Percentiles rank a stretch among this genome's conserved stretches.
These are phyloP conservation scores for Dysdera silvatica DNA, from an alignment of 1,140 invertebrate species.

Conservation along the genomic window DNA sequence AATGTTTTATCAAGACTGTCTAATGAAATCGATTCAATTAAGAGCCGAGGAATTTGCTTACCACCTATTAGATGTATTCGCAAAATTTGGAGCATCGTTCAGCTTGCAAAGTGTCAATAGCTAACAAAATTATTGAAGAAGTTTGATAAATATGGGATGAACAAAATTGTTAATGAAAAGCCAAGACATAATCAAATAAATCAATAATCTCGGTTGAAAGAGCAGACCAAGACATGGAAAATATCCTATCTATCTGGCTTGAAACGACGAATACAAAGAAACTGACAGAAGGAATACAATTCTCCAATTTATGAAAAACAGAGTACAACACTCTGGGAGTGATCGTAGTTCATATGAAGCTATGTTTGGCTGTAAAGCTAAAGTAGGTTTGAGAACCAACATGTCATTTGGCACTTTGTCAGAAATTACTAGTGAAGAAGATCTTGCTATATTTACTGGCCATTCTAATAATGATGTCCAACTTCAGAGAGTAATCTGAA, in stretches of 20 bases:
- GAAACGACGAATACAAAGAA: not conserved
- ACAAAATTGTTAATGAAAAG: conserved; percentile 43
- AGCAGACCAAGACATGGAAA: conserved; percentile 41
- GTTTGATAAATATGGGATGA: not conserved
- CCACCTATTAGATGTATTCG: not conserved
- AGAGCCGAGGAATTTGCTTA: not conserved
- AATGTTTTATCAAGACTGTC: not conserved
- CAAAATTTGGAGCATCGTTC: not conserved
- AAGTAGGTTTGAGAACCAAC: conserved; percentile 1
- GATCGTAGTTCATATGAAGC: conserved; percentile 28
- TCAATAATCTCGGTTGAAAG: conserved; percentile 40
- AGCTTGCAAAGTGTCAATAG: not conserved
- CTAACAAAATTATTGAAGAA: not conserved
- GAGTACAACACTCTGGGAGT: conserved; percentile 18
- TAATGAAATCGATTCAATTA: not conserved
- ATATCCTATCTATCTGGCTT: conserved; percentile 37
- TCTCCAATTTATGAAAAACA: conserved; percentile 27
- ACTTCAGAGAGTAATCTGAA: too few relatives aligned
- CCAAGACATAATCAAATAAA: conserved; percentile 38
- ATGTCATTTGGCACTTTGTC: not conserved
- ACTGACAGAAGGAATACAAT: not conserved
- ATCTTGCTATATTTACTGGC: too few relatives aligned
- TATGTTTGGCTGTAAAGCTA: conserved; percentile 23
- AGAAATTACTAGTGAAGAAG: not conserved
- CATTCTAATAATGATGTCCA: too few relatives aligned